Evolutionary conservation across 2,113 vertebrate species (phyloP).

Genomic region (Gasterosteus nipponicus): DNA sequence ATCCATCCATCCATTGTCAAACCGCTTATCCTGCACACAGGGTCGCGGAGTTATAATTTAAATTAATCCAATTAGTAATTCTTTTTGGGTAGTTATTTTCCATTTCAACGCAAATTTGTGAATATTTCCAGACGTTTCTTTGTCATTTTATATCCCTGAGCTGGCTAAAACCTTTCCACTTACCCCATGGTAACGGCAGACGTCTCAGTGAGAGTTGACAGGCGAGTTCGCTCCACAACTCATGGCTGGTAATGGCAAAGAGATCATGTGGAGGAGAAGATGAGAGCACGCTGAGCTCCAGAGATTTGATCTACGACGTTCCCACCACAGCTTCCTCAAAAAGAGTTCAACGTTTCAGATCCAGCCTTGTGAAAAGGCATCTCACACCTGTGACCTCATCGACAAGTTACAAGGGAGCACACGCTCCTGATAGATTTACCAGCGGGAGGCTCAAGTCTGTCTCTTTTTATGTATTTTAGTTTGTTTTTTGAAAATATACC

Average conservation of each 20-base stretch:
- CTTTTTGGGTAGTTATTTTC: neutral
- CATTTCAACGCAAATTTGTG: neutral
- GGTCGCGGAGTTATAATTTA: no score
- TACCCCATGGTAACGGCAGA: neutral
- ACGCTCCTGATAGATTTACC: neutral
- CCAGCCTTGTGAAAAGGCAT: neutral
- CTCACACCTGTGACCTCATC: constrained; percentile 4
- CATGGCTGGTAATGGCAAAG: neutral
- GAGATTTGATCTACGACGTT: neutral
- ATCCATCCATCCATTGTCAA: no score
- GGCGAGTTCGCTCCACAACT: neutral
- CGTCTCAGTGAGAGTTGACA: neutral
- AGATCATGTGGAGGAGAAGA: neutral
- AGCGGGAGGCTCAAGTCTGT: neutral
- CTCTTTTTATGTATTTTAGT: neutral
- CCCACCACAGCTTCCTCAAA: neutral
- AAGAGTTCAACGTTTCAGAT: neutral
- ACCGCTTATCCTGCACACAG: no score
- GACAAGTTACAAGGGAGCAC: neutral
- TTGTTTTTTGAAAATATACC: neutral
- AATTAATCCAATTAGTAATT: neutral
- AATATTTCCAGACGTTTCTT: no score
- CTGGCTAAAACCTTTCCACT: neutral
- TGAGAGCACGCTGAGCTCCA: neutral
- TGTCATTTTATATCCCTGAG: neutral